A percentile compares a stretch with the other conserved stretches of the same genome.
phyloP scores from a whole-genome alignment of 2,113 vertebrate genomes.

The Vireo altiloquus region DNA sequence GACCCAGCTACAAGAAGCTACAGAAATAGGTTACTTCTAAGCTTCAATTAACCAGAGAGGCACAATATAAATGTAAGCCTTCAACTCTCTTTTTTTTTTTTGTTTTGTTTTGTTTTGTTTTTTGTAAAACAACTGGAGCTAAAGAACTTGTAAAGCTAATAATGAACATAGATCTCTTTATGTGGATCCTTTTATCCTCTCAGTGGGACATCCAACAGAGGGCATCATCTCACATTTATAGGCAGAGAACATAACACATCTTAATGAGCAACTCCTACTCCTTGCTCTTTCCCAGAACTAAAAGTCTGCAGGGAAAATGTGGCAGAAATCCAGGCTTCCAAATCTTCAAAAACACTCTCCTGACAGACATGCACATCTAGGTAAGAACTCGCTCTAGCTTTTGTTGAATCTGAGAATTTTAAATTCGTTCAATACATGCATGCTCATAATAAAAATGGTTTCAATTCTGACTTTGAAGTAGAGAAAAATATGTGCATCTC shows the following conservation, averaged over 20 bases:
- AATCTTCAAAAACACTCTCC: background rate
- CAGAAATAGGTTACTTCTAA: background rate
- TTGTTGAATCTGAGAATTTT: background rate
- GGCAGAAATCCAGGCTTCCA: slow-evolving; percentile 4
- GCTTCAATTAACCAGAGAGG: background rate
- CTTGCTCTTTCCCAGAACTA: slow-evolving; percentile 1
- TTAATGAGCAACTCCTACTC: background rate
- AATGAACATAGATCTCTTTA: slow-evolving; percentile 11
- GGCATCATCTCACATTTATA: slow-evolving; percentile 13
- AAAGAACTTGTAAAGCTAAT: slow-evolving; percentile 11
- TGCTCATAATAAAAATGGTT: background rate
- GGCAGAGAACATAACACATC: background rate
- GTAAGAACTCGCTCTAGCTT: background rate
- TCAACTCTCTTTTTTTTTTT: background rate
- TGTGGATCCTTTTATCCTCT: slow-evolving; percentile 25
- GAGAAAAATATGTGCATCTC: background rate
- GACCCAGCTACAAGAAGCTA: background rate
- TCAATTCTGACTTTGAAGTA: background rate
- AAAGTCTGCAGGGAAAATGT: background rate
- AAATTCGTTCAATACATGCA: background rate
- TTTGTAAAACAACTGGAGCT: background rate
- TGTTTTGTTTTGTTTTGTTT: background rate
- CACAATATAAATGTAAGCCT: background rate
- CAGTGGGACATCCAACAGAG: slow-evolving; percentile 9
- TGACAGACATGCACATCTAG: background rate